Conservation (phyloP, 2,888 invertebrate genomes). For the Aethes cnicana region DNA sequence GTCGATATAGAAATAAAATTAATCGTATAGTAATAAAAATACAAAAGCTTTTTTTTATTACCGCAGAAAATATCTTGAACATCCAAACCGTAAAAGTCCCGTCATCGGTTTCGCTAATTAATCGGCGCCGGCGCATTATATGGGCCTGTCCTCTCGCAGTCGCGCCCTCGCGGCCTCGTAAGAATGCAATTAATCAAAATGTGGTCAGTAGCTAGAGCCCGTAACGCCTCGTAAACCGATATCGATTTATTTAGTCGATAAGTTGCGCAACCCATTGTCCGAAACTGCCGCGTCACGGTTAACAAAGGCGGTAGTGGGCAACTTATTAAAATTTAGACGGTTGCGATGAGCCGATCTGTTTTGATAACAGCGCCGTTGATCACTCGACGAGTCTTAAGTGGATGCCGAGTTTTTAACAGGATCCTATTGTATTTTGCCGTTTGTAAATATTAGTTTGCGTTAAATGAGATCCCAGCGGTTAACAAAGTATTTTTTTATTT, state of each 20-base stretch:
- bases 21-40: conserved; percentile 14
- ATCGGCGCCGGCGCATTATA: conserved; percentile 76
- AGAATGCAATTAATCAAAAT: conserved; percentile 81
- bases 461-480: conserved; percentile 45
- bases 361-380: conserved; percentile 72
- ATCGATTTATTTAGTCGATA: conserved; percentile 81
- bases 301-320: conserved; percentile 81
- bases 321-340: conserved; percentile 81
- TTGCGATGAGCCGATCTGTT: conserved; percentile 75
- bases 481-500: conserved; percentile 4
- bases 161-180: conserved; percentile 45
- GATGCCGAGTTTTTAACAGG: conserved; percentile 62
- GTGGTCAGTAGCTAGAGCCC: conserved; percentile 78
- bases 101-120: conserved; percentile 75
- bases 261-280: conserved; percentile 80
- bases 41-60: conserved; percentile 30
- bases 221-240: conserved; percentile 81
- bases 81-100: conserved; percentile 51
- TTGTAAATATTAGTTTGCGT: conserved; percentile 62
- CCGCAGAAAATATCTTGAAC: conserved; percentile 29
- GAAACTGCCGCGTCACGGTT: conserved; percentile 69
- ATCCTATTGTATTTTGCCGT: conserved; percentile 42
- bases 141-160: conserved; percentile 50
- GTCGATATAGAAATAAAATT: conserved; percentile 21
- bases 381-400: conserved; percentile 56